Evolutionary conservation across 2,888 invertebrate species (phyloP).

Genomic region (Cetonia aurata): DNA sequence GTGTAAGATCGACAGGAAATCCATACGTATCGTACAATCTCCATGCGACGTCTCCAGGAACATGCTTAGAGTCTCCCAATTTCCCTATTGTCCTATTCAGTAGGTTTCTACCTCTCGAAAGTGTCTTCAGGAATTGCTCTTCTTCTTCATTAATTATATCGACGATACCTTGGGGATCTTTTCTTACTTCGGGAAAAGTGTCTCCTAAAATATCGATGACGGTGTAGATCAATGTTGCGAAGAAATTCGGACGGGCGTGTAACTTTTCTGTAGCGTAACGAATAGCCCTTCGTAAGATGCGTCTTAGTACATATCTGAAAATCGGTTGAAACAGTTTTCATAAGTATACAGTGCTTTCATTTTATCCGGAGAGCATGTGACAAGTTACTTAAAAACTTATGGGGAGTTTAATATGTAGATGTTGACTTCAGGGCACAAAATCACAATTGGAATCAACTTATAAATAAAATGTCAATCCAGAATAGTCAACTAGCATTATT

Average conservation of each 20-base stretch:
- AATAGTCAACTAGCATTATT: too few species aligned
- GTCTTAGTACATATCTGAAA: slow-evolving; percentile 85
- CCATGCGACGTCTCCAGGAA: slow-evolving; percentile 99
- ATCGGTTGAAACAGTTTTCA: slow-evolving; percentile 13
- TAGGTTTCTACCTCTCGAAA: slow-evolving; percentile 89
- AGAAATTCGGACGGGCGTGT: slow-evolving; percentile 95
- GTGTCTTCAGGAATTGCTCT: slow-evolving; percentile 95
- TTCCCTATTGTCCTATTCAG: slow-evolving; percentile 92
- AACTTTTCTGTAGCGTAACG: slow-evolving; percentile 97
- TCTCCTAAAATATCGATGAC: slow-evolving; percentile 89
- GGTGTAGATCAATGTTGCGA: slow-evolving; percentile 88
- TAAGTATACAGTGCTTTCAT: background rate
- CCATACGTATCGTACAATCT: slow-evolving; percentile 98
- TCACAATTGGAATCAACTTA: too few species aligned
- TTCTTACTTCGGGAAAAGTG: slow-evolving; percentile 84
- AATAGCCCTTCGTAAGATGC: slow-evolving; percentile 95
- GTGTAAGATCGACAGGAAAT: slow-evolving; percentile 97
- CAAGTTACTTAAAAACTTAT: too few species aligned
- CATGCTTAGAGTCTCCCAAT: slow-evolving; percentile 75
- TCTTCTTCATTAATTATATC: slow-evolving; percentile 99
- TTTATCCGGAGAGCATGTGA: background rate
- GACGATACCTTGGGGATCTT: slow-evolving; percentile 91
- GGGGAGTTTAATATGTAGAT: too few species aligned
- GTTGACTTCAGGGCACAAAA: too few species aligned
- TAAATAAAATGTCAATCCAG: too few species aligned